A percentile compares a stretch with the other conserved stretches of the same genome.
phyloP scores from a whole-genome alignment of 2,888 invertebrate species.

The Himalopsyche japonica region DNA sequence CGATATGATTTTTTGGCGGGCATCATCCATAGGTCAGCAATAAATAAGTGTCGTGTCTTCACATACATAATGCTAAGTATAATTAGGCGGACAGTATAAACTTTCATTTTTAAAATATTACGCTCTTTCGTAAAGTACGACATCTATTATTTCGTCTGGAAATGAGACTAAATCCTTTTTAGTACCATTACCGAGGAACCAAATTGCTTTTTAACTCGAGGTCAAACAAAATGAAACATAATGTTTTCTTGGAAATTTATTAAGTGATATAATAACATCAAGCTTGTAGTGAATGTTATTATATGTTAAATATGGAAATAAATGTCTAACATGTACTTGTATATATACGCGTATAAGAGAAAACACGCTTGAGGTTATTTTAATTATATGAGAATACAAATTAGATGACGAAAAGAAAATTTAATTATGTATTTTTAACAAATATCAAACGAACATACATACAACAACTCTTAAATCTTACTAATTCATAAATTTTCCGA shows the following conservation, averaged over 20 bases:
- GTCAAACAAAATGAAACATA: not conserved
- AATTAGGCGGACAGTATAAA: not conserved
- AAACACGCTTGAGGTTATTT: no score
- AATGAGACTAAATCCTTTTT: not conserved
- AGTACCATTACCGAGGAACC: not conserved
- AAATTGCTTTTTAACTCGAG: not conserved
- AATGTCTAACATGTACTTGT: no score
- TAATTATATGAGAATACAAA: no score
- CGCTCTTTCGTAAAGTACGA: not conserved
- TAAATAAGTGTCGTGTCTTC: not conserved
- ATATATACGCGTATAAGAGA: no score
- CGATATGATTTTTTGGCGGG: not conserved
- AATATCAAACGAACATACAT: no score
- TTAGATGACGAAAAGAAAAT: no score
- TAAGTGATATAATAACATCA: not conserved
- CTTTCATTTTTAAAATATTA: not conserved
- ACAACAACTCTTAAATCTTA: no score
- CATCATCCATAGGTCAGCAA: not conserved
- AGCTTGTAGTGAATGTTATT: no score
- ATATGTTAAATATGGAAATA: no score
- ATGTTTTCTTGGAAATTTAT: not conserved
- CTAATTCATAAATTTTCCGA: not conserved
- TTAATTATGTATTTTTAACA: no score
- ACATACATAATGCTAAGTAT: not conserved
- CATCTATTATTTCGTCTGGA: not conserved